A percentile compares a stretch with the other conserved stretches of the same genome.
These are phyloP conservation scores for Melanotaenia duboulayi DNA, from an alignment of 2,113 vertebrate genomes.

Conservation along the genomic window DNA sequence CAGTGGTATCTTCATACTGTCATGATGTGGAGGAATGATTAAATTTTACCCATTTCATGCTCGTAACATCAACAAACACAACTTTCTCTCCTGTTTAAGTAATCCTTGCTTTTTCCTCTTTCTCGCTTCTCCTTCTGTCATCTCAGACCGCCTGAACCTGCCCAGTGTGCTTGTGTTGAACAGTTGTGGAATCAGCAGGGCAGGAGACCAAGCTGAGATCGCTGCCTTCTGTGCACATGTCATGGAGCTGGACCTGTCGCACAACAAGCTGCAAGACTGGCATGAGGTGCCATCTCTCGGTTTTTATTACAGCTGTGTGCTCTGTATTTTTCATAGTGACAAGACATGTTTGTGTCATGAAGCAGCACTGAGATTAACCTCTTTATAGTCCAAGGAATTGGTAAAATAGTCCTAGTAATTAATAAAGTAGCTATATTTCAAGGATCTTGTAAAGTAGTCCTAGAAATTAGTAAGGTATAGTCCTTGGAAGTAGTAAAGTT, in stretches of 20 bases:
- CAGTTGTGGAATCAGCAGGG: conserved; percentile 92
- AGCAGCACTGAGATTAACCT: too few species aligned
- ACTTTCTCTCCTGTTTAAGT: neutral
- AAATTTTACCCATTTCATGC: neutral
- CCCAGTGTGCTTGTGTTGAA: conserved; percentile 94
- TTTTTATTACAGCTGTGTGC: neutral
- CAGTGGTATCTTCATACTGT: neutral
- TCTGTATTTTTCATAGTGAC: neutral
- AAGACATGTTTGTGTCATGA: neutral
- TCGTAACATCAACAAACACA: neutral
- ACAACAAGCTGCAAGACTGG: conserved; percentile 97
- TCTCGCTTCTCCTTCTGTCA: neutral
- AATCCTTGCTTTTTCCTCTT: neutral
- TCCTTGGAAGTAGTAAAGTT: too few species aligned
- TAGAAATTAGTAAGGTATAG: too few species aligned
- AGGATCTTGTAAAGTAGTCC: too few species aligned
- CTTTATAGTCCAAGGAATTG: too few species aligned
- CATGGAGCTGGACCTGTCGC: conserved; percentile 95
- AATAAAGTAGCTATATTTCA: too few species aligned
- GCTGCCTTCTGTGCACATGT: conserved; percentile 97
- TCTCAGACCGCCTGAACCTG: conserved; percentile 94
- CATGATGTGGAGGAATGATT: neutral
- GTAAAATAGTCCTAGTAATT: too few species aligned
- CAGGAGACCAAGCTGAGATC: conserved; percentile 92
- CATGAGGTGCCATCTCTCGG: conserved; percentile 84